Conservation (phyloP, 2,797 vertebrate genomes). For the Semaprochilodus insignis region DNA sequence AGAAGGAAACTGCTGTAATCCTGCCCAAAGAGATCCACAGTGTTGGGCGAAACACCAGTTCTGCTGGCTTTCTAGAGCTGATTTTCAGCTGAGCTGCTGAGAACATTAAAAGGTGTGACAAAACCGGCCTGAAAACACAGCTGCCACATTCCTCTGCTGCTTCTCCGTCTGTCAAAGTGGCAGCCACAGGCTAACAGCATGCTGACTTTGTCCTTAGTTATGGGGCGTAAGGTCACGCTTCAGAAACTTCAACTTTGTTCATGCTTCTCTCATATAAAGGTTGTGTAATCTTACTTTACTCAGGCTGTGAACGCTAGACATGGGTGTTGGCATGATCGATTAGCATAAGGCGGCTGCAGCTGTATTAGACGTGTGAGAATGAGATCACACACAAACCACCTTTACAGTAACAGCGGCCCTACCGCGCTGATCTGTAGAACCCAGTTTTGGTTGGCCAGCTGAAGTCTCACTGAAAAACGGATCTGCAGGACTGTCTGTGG, state of each 20-base stretch:
- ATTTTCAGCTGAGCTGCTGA: background rate
- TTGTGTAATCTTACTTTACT: background rate
- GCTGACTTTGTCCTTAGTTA: background rate
- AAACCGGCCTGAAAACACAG: conserved; percentile 5
- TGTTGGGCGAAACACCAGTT: background rate
- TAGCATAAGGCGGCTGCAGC: too few relatives aligned
- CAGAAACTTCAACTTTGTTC: background rate
- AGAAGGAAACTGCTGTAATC: conserved; percentile 23
- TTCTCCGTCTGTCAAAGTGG: background rate
- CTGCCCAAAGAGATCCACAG: conserved; percentile 1
- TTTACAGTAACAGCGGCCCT: background rate
- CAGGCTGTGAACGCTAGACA: background rate
- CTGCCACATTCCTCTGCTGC: background rate
- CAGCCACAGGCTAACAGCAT: background rate
- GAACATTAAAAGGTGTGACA: conserved; percentile 2
- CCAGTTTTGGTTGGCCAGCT: too few relatives aligned
- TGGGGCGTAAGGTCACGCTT: background rate
- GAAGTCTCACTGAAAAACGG: too few relatives aligned
- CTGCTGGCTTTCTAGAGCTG: background rate
- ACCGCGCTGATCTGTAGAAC: background rate
- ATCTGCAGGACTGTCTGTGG: too few relatives aligned
- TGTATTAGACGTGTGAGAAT: conserved; percentile 15
- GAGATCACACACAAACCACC: background rate
- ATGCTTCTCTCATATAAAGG: background rate
- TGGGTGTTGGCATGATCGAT: background rate